Base-by-base conservation (phyloP, 1,140 invertebrate species). In the Branchinecta lynchi region DNA sequence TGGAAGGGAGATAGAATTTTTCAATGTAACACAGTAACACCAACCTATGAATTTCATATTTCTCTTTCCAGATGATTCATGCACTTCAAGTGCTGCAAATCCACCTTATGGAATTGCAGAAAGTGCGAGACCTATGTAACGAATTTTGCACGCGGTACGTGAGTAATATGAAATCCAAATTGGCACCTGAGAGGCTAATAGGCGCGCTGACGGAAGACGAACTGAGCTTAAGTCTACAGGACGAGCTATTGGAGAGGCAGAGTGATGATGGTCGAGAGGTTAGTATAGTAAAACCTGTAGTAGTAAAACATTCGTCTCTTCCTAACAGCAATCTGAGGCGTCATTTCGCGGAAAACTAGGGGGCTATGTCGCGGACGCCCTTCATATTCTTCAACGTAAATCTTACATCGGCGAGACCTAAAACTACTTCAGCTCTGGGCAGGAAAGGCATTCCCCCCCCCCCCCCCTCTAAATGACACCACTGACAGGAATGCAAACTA, bases 141-240 rank as follows among this genome's bases (percentile, higher is more conserved):
- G 93, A 96, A 81, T 97, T 96, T 80, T 96, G 93, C 81, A 92
- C 92, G 76, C 84, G 93, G 66, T 97, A 97, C 81, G 96, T 96
- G 72, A 92, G 17, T 21, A 20, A 67, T 6, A 67, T 67, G 43
- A 20, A 67, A 21, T 21, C 66, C 17, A 21, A 67, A 5, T 21
- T 67, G 6, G 17, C 17, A 12, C 17, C 66, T 15, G 17, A 67
- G 15, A 67, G 32, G 15, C 43, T 67, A 67, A 67, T 67, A 12
- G 66, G 17, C 20, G 15, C 43, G 17, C 12, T 60, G 17, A 60
- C 51, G 12, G 51, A 60, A 60, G 51, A 60, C 12, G 51, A 60
- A 20, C 17, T 60, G 51, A 60, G 12, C 51, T 60, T 60, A 60
- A 60, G 51, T 6, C 17, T 60, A 60, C 51, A 60, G 12, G 51